Evolutionary conservation across 2,113 vertebrate genomes (phyloP).

Genomic region (Etia nguti): DNA sequence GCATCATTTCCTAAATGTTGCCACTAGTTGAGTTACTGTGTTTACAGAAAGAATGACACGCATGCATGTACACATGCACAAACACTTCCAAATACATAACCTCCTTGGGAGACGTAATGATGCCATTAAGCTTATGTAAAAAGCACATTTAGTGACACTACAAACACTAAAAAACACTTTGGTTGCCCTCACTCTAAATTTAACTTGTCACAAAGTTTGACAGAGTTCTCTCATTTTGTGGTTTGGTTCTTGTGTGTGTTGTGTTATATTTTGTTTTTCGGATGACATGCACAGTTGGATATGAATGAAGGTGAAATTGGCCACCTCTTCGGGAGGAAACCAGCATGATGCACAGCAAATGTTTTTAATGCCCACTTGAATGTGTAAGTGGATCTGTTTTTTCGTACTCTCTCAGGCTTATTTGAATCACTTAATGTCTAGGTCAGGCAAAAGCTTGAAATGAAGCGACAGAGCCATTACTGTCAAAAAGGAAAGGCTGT

Average conservation of each 20-base stretch:
- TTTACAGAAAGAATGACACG: neutral
- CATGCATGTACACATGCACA: neutral
- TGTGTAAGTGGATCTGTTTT: constrained; percentile 37
- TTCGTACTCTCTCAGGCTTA: constrained; percentile 20
- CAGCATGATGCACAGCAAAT: constrained; percentile 38
- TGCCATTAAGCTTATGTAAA: constrained; percentile 37
- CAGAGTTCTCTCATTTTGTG: neutral
- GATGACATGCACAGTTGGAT: constrained; percentile 6
- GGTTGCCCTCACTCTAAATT: constrained; percentile 19
- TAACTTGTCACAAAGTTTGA: neutral
- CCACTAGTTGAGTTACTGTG: neutral
- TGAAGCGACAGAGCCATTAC: constrained; percentile 57
- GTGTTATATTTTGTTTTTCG: constrained; percentile 5
- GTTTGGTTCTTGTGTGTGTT: neutral
- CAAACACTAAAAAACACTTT: constrained; percentile 15
- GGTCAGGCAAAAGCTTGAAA: constrained; percentile 46
- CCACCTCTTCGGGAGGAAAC: constrained; percentile 21
- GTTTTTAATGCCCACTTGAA: constrained; percentile 50
- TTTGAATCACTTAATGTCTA: constrained; percentile 58
- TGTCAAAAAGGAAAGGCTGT: constrained; percentile 50
- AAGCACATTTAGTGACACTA: constrained; percentile 41
- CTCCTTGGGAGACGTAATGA: constrained; percentile 12
- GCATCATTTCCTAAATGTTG: neutral
- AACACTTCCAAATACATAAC: neutral
- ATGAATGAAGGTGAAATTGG: constrained; percentile 35